Conservation (phyloP, 2,888 invertebrate species). For the Nudaria mundana region DNA sequence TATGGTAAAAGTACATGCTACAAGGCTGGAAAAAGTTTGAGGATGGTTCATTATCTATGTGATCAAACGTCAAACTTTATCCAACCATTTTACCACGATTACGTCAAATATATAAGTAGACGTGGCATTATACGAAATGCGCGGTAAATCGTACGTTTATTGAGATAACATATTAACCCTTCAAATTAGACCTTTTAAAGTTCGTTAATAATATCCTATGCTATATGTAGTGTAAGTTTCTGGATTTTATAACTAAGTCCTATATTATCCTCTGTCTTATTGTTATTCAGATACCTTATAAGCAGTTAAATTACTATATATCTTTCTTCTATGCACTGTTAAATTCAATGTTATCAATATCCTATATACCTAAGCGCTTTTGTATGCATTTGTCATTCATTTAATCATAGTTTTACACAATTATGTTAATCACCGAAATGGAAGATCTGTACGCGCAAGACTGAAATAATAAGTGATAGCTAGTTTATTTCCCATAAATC, state of each 20-base stretch:
- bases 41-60: too few relatives aligned
- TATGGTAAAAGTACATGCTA: slow-evolving; percentile 26
- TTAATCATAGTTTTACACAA: slow-evolving; percentile 16
- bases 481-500: slow-evolving; percentile 27
- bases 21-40: slow-evolving; percentile 26
- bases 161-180: slow-evolving; percentile 51
- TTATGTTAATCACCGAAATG: slow-evolving; percentile 25
- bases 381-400: slow-evolving; percentile 15
- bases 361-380: slow-evolving; percentile 26
- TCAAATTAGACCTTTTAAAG: slow-evolving; percentile 58
- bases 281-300: slow-evolving; percentile 49
- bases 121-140: slow-evolving; percentile 27
- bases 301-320: slow-evolving; percentile 39
- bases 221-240: slow-evolving; percentile 62
- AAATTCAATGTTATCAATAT: slow-evolving; percentile 43
- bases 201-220: slow-evolving; percentile 50
- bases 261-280: slow-evolving; percentile 58
- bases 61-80: too few relatives aligned
- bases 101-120: slow-evolving; percentile 15
- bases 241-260: slow-evolving; percentile 64
- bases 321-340: slow-evolving; percentile 43
- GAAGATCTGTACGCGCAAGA: slow-evolving; percentile 40
- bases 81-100: slow-evolving; percentile 26
- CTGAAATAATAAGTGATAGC: slow-evolving; percentile 36
- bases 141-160: slow-evolving; percentile 35